These are phyloP conservation scores for Megaceryle torquata DNA, from an alignment of 2,113 vertebrate species.

Conservation along the genomic window DNA sequence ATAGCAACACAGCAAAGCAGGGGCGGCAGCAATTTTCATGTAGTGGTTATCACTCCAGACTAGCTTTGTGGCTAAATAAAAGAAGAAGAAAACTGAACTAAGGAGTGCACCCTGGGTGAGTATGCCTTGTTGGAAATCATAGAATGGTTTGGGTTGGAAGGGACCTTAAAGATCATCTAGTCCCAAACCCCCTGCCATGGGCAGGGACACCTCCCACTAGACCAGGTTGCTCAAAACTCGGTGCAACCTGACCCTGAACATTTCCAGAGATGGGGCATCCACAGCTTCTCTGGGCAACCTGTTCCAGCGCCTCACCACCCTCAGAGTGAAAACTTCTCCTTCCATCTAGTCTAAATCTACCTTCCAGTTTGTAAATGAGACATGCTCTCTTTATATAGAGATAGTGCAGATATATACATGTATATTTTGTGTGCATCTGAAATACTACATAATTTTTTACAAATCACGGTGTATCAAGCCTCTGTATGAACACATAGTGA, in stretches of 20 bases:
- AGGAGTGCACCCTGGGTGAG: not conserved
- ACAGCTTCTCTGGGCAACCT: no score
- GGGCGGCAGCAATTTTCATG: not conserved
- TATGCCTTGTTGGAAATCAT: rapidly evolving
- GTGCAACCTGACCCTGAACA: no score
- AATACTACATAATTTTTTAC: rapidly evolving
- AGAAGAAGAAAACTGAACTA: not conserved
- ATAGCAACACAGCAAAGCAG: not conserved
- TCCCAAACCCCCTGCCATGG: no score
- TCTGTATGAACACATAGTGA: rapidly evolving
- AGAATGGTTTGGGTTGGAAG: no score
- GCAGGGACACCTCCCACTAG: no score
- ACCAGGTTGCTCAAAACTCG: no score
- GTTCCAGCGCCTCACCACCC: no score
- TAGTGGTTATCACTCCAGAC: rapidly evolving
- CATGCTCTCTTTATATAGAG: rapidly evolving
- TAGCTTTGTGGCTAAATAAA: not conserved
- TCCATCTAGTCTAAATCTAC: no score
- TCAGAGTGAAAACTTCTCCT: no score
- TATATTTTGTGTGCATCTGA: not conserved
- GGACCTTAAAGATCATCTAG: no score
- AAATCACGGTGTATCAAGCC: not conserved
- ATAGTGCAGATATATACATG: rapidly evolving
- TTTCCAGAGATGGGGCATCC: no score
- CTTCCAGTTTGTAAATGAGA: not conserved